These are phyloP conservation scores for Perodicticus potto DNA, from an alignment of 2,797 vertebrate species.

Conservation along the genomic window DNA sequence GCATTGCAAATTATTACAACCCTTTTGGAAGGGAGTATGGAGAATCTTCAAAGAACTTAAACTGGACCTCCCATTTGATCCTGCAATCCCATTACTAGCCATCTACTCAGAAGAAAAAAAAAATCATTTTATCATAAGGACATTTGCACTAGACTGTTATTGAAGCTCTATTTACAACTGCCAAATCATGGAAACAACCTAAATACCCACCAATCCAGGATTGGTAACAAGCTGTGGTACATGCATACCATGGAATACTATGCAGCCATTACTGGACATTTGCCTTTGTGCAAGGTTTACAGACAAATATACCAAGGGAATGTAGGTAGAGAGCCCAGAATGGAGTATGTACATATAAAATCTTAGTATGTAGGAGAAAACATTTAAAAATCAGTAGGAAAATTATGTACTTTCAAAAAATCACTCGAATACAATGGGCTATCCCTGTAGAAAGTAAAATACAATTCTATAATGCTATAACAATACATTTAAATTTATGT, in stretches of 20 bases:
- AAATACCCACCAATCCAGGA: no score
- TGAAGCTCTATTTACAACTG: no score
- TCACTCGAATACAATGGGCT: not conserved
- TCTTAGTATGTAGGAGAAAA: not conserved
- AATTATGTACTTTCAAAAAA: not conserved
- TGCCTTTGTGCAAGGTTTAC: not conserved
- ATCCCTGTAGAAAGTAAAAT: not conserved
- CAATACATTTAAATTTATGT: not conserved
- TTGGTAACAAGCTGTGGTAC: no score
- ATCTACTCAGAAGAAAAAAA: no score
- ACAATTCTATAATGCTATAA: not conserved
- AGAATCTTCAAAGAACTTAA: no score
- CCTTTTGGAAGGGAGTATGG: no score
- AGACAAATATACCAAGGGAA: not conserved
- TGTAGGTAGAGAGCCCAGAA: not conserved
- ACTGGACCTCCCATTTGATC: no score
- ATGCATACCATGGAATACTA: not conserved
- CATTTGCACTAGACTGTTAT: no score
- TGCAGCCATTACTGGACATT: not conserved
- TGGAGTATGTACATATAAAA: not conserved
- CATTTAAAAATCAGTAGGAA: not conserved
- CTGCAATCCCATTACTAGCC: no score
- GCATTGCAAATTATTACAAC: no score
- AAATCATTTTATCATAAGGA: no score
- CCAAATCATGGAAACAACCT: no score